Conservation (phyloP, 2,888 invertebrate genomes). For the Diploptera punctata region DNA sequence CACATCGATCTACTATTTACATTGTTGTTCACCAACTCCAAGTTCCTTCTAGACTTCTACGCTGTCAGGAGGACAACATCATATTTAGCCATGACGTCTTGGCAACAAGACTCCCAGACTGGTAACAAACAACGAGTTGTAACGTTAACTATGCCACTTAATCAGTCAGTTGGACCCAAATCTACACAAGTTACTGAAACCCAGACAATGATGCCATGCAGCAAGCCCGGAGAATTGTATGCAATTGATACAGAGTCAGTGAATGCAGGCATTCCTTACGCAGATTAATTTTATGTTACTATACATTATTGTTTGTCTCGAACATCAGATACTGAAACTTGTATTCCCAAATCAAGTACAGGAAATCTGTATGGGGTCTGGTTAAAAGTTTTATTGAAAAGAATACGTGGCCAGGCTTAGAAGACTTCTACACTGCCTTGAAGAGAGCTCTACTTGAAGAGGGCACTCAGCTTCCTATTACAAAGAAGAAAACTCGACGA, state of each 20-base stretch:
- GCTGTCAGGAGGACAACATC: slow-evolving; percentile 78
- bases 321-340: slow-evolving; percentile 67
- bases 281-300: slow-evolving; percentile 88
- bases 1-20: slow-evolving; percentile 91
- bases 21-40: slow-evolving; percentile 91
- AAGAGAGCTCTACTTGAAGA: slow-evolving; percentile 62
- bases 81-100: slow-evolving; percentile 80
- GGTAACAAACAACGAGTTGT: slow-evolving; percentile 81
- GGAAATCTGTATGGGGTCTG: slow-evolving; percentile 90
- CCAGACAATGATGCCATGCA: slow-evolving; percentile 86
- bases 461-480: slow-evolving; percentile 45
- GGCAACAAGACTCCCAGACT: slow-evolving; percentile 75
- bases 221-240: slow-evolving; percentile 85
- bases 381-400: slow-evolving; percentile 93
- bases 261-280: slow-evolving; percentile 95
- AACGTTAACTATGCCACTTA: slow-evolving; percentile 82
- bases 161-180: slow-evolving; percentile 90
- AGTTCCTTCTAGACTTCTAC: slow-evolving; percentile 87
- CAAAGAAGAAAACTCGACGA: slow-evolving; percentile 64
- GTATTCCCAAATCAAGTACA: slow-evolving; percentile 84
- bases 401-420: slow-evolving; percentile 84
- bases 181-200: slow-evolving; percentile 86
- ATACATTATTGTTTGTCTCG: slow-evolving; percentile 88
- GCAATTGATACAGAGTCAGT: slow-evolving; percentile 86
- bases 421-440: slow-evolving; percentile 79